Conservation (phyloP, 1,140 invertebrate genomes). For the Andrena cerasifolii region DNA sequence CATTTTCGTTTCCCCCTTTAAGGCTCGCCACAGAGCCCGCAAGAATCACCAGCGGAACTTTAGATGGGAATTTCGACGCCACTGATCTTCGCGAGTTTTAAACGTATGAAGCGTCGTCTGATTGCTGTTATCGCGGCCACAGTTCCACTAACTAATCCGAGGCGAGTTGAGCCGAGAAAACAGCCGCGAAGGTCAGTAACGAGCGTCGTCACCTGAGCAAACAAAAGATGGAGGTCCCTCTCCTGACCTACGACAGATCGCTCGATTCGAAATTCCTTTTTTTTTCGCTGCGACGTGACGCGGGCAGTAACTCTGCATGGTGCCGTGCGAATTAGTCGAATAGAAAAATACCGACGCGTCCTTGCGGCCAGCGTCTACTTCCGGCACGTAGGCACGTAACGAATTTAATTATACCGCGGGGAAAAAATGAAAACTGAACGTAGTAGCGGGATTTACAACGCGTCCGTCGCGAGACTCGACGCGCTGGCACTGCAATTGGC, state of each 20-base stretch:
- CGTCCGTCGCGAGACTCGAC: background rate
- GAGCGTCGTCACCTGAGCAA: conserved; percentile 66
- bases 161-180: conserved; percentile 40
- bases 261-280: conserved; percentile 28
- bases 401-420: too few relatives aligned
- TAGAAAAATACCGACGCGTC: too few relatives aligned
- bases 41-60: too few relatives aligned
- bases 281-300: background rate
- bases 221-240: conserved; percentile 52
- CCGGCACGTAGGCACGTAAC: too few relatives aligned
- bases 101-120: too few relatives aligned
- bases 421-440: too few relatives aligned
- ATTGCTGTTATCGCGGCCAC: background rate
- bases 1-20: conserved; percentile 3
- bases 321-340: conserved; percentile 34
- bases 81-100: too few relatives aligned
- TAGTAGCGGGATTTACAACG: background rate
- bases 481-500: too few relatives aligned
- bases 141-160: conserved; percentile 48
- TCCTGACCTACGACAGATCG: conserved; percentile 58
- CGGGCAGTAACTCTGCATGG: conserved; percentile 70
- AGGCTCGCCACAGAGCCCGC: too few relatives aligned
- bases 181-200: conserved; percentile 52
- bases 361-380: too few relatives aligned
- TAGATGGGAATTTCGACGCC: too few relatives aligned